A percentile compares a stretch with the other conserved stretches of the same genome.
Evolutionary conservation across 2,797 vertebrate genomes (phyloP).

Genomic region (Rhinella marina): DNA sequence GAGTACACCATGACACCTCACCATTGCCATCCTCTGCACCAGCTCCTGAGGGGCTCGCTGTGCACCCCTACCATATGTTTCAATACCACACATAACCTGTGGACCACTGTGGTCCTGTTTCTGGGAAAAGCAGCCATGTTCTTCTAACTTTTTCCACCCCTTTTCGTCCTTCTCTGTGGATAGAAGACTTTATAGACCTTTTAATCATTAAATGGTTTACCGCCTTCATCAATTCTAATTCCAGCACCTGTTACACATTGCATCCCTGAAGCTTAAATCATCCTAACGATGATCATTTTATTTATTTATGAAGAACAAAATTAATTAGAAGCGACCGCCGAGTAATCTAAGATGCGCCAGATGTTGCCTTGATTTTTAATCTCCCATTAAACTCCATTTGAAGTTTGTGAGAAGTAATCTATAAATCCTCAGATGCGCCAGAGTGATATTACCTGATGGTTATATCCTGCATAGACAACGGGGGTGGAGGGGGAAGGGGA

Average conservation of each 20-base stretch:
- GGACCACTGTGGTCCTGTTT: not conserved
- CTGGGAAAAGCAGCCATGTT: too few relatives aligned
- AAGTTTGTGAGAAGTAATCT: not conserved
- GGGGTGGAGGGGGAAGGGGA: not conserved
- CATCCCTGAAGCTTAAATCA: not conserved
- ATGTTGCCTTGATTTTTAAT: constrained; percentile 7
- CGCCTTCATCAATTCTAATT: not conserved
- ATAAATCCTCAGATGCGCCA: not conserved
- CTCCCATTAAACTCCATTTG: not conserved
- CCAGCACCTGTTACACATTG: not conserved
- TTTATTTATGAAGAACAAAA: constrained; percentile 1
- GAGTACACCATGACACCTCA: too few relatives aligned
- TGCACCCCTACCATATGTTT: too few relatives aligned
- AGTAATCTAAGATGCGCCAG: not conserved
- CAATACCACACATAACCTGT: not conserved
- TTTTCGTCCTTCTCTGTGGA: too few relatives aligned
- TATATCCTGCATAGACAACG: not conserved
- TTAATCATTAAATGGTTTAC: not conserved
- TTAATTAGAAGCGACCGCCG: not conserved
- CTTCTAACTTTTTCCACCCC: too few relatives aligned
- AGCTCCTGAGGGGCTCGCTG: too few relatives aligned
- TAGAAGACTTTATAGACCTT: not conserved
- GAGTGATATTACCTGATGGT: not conserved
- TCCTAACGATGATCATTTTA: not conserved
- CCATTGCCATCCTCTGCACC: too few relatives aligned